Conservation (phyloP, 2,797 vertebrate genomes). For the Mus spretus region DNA sequence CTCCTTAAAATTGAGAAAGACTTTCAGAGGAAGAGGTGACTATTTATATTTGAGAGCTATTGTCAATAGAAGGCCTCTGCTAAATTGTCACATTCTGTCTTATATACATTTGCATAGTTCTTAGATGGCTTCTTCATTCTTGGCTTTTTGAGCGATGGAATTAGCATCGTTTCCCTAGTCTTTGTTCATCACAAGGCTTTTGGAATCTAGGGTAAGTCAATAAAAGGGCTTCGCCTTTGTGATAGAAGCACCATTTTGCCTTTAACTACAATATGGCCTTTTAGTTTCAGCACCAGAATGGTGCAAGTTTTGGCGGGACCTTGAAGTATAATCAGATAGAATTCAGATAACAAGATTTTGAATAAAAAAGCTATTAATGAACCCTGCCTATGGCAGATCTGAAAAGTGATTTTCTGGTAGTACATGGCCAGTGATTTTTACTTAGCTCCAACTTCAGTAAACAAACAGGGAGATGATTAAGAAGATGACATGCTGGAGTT, state of each 20-base stretch:
- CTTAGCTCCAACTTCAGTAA: not conserved
- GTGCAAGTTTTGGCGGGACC: conserved; percentile 15
- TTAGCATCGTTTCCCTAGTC: not conserved
- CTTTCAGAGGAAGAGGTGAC: conserved; percentile 47
- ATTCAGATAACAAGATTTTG: conserved; percentile 32
- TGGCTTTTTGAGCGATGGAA: not conserved
- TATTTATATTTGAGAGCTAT: conserved; percentile 44
- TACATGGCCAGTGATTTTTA: not conserved
- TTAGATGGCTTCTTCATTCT: not conserved
- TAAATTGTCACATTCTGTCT: not conserved
- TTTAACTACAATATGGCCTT: not conserved
- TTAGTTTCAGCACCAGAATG: not conserved
- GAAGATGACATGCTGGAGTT: not conserved
- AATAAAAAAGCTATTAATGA: not conserved
- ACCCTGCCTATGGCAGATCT: not conserved
- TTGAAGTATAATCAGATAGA: conserved; percentile 53
- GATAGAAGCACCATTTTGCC: conserved; percentile 25
- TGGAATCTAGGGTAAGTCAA: conserved; percentile 13
- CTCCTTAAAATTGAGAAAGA: conserved; percentile 48
- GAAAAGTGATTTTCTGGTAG: not conserved
- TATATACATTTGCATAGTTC: not conserved
- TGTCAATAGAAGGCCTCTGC: not conserved
- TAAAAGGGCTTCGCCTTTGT: conserved; percentile 38
- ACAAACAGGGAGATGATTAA: not conserved
- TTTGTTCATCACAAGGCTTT: conserved; percentile 41